Percentiles rank a stretch among this genome's conserved stretches.
Conservation (phyloP, 2,113 vertebrate genomes). For the Tympanuchus pallidicinctus region DNA sequence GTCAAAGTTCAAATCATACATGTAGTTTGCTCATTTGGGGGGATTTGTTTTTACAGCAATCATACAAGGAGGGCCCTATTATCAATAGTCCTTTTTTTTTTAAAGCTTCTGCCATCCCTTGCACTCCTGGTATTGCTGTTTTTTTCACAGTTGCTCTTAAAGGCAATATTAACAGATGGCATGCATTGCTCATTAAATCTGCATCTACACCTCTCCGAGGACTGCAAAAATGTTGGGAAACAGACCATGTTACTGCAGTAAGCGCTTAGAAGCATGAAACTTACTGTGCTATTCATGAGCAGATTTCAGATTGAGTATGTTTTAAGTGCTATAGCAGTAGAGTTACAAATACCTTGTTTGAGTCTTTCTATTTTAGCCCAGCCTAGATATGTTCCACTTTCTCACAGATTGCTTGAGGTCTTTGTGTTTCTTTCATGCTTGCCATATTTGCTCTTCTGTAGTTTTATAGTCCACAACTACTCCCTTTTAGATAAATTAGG, state of each 20-base stretch:
- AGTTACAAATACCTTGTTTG: constrained; percentile 32
- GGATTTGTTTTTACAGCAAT: background rate
- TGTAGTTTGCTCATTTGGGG: background rate
- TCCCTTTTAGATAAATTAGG: background rate
- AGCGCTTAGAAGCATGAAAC: constrained; percentile 37
- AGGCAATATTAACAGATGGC: constrained; percentile 75
- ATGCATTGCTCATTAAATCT: constrained; percentile 74
- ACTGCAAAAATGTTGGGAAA: constrained; percentile 67
- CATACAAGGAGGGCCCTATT: background rate
- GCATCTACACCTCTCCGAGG: constrained; percentile 58
- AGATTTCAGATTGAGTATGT: background rate
- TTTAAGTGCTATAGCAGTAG: constrained; percentile 17
- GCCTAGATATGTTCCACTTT: background rate
- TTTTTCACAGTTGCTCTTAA: constrained; percentile 63
- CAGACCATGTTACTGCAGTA: constrained; percentile 52
- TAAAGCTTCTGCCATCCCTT: constrained; percentile 39
- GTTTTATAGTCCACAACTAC: background rate
- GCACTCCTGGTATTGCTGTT: constrained; percentile 11
- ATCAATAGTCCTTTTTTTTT: background rate
- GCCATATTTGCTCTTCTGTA: background rate
- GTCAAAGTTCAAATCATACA: background rate
- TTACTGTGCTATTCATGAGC: background rate
- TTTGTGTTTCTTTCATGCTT: background rate
- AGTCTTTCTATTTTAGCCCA: constrained; percentile 3
- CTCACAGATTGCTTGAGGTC: background rate